phyloP scores from a whole-genome alignment of 2,797 vertebrate species.

The Apogon hyalosoma region DNA sequence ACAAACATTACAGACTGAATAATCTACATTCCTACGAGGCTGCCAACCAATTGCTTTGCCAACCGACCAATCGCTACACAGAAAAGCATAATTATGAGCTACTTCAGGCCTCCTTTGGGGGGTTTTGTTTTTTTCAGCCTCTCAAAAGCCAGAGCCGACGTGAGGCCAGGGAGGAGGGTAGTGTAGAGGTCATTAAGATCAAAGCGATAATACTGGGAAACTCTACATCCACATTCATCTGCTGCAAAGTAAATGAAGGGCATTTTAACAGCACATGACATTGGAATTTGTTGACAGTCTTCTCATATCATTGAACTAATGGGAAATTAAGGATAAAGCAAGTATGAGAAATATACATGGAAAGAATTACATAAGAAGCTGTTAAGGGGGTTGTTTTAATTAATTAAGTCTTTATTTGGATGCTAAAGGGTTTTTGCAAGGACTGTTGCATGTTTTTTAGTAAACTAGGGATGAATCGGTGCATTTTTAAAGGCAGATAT shows the following conservation, averaged over 20 bases:
- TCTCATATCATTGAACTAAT: neutral
- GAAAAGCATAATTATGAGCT: conserved; percentile 39
- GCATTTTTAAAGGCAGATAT: too few relatives aligned
- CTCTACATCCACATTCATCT: conserved; percentile 36
- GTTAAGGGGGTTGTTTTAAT: neutral
- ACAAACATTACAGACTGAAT: conserved; percentile 67
- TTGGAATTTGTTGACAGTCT: conserved; percentile 12
- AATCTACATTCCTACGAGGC: conserved; percentile 55
- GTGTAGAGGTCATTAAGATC: conserved; percentile 60
- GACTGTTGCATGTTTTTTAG: too few relatives aligned
- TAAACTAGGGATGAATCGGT: too few relatives aligned
- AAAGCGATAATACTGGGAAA: conserved; percentile 44
- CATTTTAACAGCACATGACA: conserved; percentile 13
- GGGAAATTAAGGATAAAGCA: conserved; percentile 3
- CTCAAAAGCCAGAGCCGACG: conserved; percentile 29
- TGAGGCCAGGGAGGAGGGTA: conserved; percentile 14
- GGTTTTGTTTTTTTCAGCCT: conserved; percentile 20
- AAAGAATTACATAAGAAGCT: conserved; percentile 15
- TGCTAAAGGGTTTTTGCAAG: too few relatives aligned
- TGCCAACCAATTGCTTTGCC: conserved; percentile 51
- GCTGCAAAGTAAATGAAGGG: conserved; percentile 23
- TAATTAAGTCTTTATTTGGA: neutral
- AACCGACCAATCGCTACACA: conserved; percentile 32
- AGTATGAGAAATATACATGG: neutral
- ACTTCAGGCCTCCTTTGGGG: conserved; percentile 29